Evolutionary conservation across 2,113 vertebrate genomes (phyloP), one percentile per base, ranked within the genome.

Genomic region (Felis chaus): DNA sequence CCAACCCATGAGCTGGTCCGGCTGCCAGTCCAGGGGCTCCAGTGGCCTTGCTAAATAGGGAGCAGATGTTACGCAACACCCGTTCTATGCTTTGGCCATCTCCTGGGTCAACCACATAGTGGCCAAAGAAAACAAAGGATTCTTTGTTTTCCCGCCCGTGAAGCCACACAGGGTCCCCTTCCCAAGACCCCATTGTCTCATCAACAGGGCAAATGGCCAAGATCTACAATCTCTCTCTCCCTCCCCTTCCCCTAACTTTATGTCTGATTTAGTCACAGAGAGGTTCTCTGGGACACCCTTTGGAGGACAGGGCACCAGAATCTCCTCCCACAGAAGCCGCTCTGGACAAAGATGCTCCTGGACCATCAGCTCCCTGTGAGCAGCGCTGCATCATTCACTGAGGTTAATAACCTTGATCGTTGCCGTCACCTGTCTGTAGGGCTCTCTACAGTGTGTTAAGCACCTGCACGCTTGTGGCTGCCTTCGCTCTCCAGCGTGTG

Each of bases 41-140:
- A n/a, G 29, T 63, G 76, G 66, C 97, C 36, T 90, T 73, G 1
- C 33, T 79, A 96, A 84, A 63, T 36, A 55, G 4, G 36, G 66
- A 98, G 79, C 98, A 98, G 98, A 98, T 98, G 98, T 96, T 95
- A 65, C 36, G 41, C 27, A n/a, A 90, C 89, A 95, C 91, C 94
- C 73, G 84, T 89, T 96, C 92, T 50, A 31, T 63, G 94, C 36
- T 10, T 6, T 50, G 84, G 36, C 68, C 66, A 53, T 83, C 83
- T 65, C 89, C 94, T 10, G 31, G 50, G 74, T 61, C 90, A 92
- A 71, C 29, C 79, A 57, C 27, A 53, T 66, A 2, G 45, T 14
- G 21, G 33, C 76, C 94, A 93, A 65, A 94, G 94, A 65, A 97
- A 97, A 96, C 80, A 96, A n/a, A 96, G 12, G 69, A 50, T 23